These are phyloP conservation scores for Austrolebias charrua DNA, from an alignment of 2,797 vertebrate species.

Conservation along the genomic window DNA sequence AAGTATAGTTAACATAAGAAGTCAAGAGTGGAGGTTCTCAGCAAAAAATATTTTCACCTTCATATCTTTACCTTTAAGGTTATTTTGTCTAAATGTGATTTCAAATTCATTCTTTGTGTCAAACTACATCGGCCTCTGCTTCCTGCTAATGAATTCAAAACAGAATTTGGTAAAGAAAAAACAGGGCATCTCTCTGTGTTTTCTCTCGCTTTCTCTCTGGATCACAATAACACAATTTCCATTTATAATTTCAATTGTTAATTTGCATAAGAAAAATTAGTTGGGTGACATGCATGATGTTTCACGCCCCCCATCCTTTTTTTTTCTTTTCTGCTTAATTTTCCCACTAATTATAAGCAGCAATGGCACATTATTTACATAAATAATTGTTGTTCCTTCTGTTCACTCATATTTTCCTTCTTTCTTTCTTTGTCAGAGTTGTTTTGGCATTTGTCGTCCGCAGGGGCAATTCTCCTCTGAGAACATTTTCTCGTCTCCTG, in stretches of 20 bases:
- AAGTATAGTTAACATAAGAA: conserved; percentile 1
- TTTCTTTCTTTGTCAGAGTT: conserved; percentile 79
- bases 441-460: conserved; percentile 80
- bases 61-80: conserved; percentile 29
- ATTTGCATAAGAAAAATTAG: conserved; percentile 99
- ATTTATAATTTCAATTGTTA: conserved; percentile 98
- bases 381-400: conserved; percentile 99
- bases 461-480: conserved; percentile 76
- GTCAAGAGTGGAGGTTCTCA: conserved; percentile 2
- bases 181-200: conserved; percentile 77
- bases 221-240: conserved; percentile 95
- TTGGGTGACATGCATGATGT: conserved; percentile 93
- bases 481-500: conserved; percentile 72
- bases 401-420: conserved; percentile 85
- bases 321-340: conserved; percentile 84
- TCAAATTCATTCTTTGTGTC: conserved; percentile 73
- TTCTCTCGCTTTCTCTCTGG: conserved; percentile 70
- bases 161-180: conserved; percentile 54
- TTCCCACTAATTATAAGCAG: conserved; percentile 96
- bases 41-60: conserved; percentile 20
- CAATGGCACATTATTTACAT: conserved; percentile 99
- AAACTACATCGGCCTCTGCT: conserved; percentile 77
- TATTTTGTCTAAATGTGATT: conserved; percentile 52
- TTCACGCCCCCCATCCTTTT: conserved; percentile 16
- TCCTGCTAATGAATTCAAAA: conserved; percentile 90